Evolutionary conservation across 2,113 vertebrate genomes (phyloP).

Genomic region (Plestiodon gilberti): DNA sequence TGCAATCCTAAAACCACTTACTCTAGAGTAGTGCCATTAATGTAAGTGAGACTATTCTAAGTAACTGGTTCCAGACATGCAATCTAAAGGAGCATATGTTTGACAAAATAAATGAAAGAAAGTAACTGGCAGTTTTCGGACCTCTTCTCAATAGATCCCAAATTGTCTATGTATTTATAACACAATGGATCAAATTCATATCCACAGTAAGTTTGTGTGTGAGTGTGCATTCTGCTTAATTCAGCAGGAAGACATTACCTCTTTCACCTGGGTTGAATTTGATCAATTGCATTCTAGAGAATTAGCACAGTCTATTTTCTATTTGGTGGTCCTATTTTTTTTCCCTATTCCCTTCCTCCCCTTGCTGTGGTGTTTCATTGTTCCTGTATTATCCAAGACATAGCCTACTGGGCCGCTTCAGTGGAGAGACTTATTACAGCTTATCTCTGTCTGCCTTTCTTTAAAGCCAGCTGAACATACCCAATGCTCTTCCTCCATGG

Average conservation of each 20-base stretch:
- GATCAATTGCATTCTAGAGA: conserved; percentile 49
- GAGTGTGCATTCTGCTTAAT: conserved; percentile 21
- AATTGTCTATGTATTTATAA: neutral
- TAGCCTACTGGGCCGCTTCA: conserved; percentile 69
- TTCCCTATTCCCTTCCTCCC: conserved; percentile 68
- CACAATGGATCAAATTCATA: conserved; percentile 9
- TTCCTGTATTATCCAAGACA: conserved; percentile 78
- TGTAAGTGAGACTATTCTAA: neutral
- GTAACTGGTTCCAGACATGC: neutral
- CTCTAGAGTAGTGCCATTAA: neutral
- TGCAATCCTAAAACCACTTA: neutral
- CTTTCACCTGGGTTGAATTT: conserved; percentile 28
- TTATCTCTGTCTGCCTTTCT: conserved; percentile 99
- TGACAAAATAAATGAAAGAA: neutral
- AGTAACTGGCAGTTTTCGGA: neutral
- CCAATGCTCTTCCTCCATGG: conserved; percentile 97
- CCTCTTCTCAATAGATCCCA: conserved; percentile 19
- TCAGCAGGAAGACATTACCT: neutral
- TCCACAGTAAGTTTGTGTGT: neutral
- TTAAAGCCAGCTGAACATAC: conserved; percentile 99
- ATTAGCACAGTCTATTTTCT: conserved; percentile 57
- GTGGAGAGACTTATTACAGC: conserved; percentile 85
- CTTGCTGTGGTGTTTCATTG: conserved; percentile 67
- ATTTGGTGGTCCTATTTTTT: conserved; percentile 51
- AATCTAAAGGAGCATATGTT: neutral